These are phyloP conservation scores for Paracanthobrama guichenoti DNA, from an alignment of 2,113 vertebrate species.

Conservation along the genomic window DNA sequence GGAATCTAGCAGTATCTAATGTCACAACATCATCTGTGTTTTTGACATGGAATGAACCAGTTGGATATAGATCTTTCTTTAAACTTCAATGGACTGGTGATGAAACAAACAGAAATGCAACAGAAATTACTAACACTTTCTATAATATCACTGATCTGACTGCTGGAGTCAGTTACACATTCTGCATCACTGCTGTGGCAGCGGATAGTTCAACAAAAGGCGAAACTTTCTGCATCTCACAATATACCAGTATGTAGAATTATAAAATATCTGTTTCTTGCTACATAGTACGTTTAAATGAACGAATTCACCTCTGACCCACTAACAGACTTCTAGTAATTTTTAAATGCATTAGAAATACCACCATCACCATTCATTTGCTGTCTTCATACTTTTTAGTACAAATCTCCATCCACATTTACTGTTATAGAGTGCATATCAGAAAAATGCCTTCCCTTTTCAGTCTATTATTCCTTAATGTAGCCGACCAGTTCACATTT, in stretches of 20 bases:
- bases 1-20: neutral
- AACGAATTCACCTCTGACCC: too few species aligned
- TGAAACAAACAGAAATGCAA: neutral
- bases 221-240: neutral
- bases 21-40: conserved; percentile 45
- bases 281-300: too few species aligned
- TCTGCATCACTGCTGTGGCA: conserved; percentile 66
- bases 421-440: too few species aligned
- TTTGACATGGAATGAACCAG: conserved; percentile 5
- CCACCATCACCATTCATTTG: too few species aligned
- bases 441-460: too few species aligned
- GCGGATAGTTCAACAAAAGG: conserved; percentile 21
- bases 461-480: too few species aligned
- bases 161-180: conserved; percentile 68
- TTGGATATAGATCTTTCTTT: neutral
- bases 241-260: conserved; percentile 73
- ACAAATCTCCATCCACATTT: too few species aligned
- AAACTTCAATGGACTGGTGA: neutral
- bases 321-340: too few species aligned
- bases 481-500: too few species aligned
- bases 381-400: too few species aligned
- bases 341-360: too few species aligned
- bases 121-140: rapidly evolving
- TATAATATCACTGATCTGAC: conserved; percentile 39
- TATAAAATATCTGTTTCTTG: neutral